Base-by-base conservation (phyloP, 2,888 invertebrate species). In the Eupithecia subumbrata region DNA sequence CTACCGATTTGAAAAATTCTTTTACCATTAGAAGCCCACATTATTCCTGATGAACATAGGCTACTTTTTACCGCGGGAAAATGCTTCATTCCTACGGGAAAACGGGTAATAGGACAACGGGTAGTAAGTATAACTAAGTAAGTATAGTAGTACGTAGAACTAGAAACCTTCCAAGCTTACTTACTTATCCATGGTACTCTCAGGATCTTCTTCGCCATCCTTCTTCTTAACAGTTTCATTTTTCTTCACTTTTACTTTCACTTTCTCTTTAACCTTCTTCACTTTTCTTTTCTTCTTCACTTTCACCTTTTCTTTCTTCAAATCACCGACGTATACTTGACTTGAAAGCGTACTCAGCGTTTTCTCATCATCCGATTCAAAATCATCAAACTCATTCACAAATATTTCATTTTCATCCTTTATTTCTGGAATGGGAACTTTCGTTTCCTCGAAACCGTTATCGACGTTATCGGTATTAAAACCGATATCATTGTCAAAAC, bases 161-260 rank as follows among this genome's bases (percentile, higher is more conserved):
- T 30, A 30, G 30, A 30, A 30, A 30, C 30, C 40, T 25, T n/a
- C 30, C 25, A 40, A n/a, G 52, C 22, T 3, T 22, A 77, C 77
- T 37, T 66, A 77, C 77, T 77, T 77, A 71, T 77, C 92, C 0
- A 92, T 87, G 74, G 92, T 92, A 0, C 91, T 92, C 68, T 88
- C 88, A 0, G 75, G 73, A 14, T 69, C 40, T 5, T 77, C 77
- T 40, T 75, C 73, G 12, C 69, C 74, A 8, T 78, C 76, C n/a
- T 43, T 74, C 66, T 48, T 70, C 76, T 82, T 71, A 30, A 60
- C 18, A 7, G 77, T 71, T 56, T 81, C 68, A 72, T 5, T 72
- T 48, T 75, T 77, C 75, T 75, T 37, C 66, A 37, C 66, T 67
- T 67, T 75, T 18, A 72, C 56, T 45, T 77, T 80, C 25, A 43